These are phyloP conservation scores for Cheiracanthium punctorium DNA, from an alignment of 2,888 invertebrate species.

Conservation along the genomic window DNA sequence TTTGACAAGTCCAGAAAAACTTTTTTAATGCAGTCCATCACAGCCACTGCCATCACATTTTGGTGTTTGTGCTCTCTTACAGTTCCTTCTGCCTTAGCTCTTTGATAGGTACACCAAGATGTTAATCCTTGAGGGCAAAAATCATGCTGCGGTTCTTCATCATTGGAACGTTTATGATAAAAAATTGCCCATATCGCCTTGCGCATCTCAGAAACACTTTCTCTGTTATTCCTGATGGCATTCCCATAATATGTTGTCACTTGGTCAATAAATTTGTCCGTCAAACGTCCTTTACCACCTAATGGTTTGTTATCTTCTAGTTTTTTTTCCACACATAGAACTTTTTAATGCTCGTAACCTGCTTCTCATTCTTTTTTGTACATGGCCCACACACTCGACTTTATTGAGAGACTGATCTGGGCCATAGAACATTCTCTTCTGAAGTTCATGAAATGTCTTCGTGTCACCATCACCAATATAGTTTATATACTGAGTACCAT, in stretches of 20 bases:
- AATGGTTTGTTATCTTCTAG: not conserved
- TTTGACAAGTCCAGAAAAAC: not conserved
- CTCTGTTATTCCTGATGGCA: not conserved
- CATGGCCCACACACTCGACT: not conserved
- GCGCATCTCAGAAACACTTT: not conserved
- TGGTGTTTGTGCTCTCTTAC: not conserved
- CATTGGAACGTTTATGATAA: not conserved
- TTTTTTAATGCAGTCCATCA: constrained; percentile 1
- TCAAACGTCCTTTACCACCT: constrained; percentile 12
- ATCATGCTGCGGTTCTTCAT: not conserved
- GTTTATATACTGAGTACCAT: not conserved
- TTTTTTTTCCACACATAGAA: not conserved
- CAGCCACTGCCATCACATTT: not conserved
- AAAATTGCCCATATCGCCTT: constrained; percentile 19
- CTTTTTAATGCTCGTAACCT: not conserved
- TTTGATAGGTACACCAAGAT: not conserved
- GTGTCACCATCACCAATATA: constrained; percentile 19
- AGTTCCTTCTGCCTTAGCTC: not conserved
- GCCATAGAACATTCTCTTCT: not conserved
- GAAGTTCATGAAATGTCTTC: not conserved
- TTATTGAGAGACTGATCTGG: not conserved
- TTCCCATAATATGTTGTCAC: not conserved
- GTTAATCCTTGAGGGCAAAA: not conserved
- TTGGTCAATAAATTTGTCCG: not conserved
- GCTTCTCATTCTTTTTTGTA: not conserved